Base-by-base conservation (phyloP, 2,113 vertebrate species). In the Lathamus discolor region DNA sequence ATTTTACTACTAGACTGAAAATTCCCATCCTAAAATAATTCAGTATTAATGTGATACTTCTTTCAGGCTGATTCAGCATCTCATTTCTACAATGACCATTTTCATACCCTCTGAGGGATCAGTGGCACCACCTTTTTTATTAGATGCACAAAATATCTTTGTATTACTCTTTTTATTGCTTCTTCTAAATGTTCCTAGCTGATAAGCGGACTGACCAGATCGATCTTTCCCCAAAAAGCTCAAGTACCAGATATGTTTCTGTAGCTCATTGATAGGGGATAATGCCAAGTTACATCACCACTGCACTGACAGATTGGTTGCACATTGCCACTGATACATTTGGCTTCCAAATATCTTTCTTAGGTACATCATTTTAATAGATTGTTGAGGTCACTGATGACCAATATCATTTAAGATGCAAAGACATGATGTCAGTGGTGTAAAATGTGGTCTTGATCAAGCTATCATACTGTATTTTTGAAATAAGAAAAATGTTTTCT, bases 261-360 rank as follows among this genome's bases (percentile, higher is more conserved):
- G 43, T 55, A 92, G 78, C 52, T 95, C 90, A 95, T 69, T 92
- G 86, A 61, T 78, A 94, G 76, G n/a, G 49, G 66, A 91, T 91
- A 94, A 93, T 76, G 80, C 93, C 92, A 94, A 89, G 77, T 91
- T 95, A 91, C 84, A 86, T 93, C 92, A 97, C 81, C 70, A 66
- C 74, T 85, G 67, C 74, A 77, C 74, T 94, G 96, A 94, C 77
- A 92, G 70, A 93, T 91, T 87, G 62, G 93, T 83, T 93, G 81
- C 62, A 70, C 49, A 7, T 66, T 79, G 89, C 80, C 92, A 89
- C 91, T 54, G 63, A 92, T 91, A 81, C 46, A 67, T 92, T 95
- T 79, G 74, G 74, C 83, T 94, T 91, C 96, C 86, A 94, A 91
- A 94, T 94, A 90, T 81, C 88, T 92, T 92, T 91, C 92, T 76